These are phyloP conservation scores for Corynorhinus townsendii DNA, from an alignment of 2,113 vertebrate genomes.

Conservation along the genomic window DNA sequence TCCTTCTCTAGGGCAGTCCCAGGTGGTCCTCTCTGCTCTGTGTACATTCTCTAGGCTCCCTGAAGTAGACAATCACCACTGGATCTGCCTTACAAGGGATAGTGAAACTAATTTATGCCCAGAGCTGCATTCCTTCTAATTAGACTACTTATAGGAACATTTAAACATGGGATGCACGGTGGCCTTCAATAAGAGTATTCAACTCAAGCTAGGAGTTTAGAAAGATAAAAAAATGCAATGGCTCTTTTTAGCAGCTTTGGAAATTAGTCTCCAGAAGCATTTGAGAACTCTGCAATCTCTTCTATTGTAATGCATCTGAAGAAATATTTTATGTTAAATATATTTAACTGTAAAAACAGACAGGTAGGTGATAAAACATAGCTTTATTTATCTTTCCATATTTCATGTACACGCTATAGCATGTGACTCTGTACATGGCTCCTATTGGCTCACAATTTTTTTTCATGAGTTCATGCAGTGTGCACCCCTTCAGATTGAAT, in stretches of 20 bases:
- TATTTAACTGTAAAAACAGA: neutral
- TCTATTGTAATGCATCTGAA: neutral
- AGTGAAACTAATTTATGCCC: rapidly evolving
- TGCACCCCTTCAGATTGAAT: neutral
- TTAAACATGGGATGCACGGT: neutral
- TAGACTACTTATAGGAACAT: rapidly evolving
- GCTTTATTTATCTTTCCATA: neutral
- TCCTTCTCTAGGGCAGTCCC: neutral
- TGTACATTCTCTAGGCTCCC: neutral
- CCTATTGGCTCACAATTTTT: neutral
- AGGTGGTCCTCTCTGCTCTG: neutral
- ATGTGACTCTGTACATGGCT: neutral
- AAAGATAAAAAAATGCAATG: neutral
- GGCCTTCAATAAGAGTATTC: neutral
- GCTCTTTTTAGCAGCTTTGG: neutral
- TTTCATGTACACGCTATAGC: neutral
- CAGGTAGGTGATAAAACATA: neutral
- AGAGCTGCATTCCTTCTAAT: neutral
- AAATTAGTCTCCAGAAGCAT: neutral
- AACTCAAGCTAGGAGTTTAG: neutral
- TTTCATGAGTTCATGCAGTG: neutral
- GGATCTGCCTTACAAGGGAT: neutral
- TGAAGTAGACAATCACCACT: neutral
- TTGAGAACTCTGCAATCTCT: neutral
- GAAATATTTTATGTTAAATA: neutral